A percentile compares a stretch with the other conserved stretches of the same genome.
Conservation (phyloP, 2,797 vertebrate species). For the Gambusia yucatana region DNA sequence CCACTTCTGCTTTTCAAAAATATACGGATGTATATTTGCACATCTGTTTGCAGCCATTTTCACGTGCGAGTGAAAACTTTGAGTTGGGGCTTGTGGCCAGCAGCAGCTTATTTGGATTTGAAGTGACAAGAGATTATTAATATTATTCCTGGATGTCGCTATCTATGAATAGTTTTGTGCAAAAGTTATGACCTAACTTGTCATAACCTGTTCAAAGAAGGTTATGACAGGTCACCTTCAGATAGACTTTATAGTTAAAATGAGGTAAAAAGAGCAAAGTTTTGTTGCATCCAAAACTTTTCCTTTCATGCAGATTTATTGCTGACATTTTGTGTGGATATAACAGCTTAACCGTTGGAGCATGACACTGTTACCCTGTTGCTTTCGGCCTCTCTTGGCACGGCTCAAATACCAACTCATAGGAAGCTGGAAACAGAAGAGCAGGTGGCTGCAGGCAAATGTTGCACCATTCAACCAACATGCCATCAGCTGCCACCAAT, state of each 20-base stretch:
- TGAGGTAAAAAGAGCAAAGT: neutral
- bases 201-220: too few species aligned
- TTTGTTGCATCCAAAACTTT: neutral
- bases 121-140: too few species aligned
- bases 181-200: too few species aligned
- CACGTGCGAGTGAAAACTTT: too few species aligned
- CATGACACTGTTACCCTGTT: slow-evolving; percentile 40
- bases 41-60: too few species aligned
- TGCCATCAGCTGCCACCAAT: slow-evolving; percentile 31
- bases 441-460: slow-evolving; percentile 51
- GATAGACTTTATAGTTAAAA: neutral
- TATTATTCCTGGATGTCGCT: too few species aligned
- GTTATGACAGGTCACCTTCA: too few species aligned
- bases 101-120: too few species aligned
- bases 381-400: slow-evolving; percentile 48
- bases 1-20: too few species aligned
- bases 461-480: slow-evolving; percentile 31
- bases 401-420: slow-evolving; percentile 50
- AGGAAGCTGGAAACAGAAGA: slow-evolving; percentile 42
- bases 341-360: slow-evolving; percentile 44
- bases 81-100: too few species aligned
- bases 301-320: slow-evolving; percentile 26
- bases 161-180: too few species aligned
- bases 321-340: slow-evolving; percentile 36
- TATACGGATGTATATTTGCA: too few species aligned